Evolutionary conservation across 2,797 vertebrate genomes (phyloP).

Genomic region (Etheostoma nigrum): DNA sequence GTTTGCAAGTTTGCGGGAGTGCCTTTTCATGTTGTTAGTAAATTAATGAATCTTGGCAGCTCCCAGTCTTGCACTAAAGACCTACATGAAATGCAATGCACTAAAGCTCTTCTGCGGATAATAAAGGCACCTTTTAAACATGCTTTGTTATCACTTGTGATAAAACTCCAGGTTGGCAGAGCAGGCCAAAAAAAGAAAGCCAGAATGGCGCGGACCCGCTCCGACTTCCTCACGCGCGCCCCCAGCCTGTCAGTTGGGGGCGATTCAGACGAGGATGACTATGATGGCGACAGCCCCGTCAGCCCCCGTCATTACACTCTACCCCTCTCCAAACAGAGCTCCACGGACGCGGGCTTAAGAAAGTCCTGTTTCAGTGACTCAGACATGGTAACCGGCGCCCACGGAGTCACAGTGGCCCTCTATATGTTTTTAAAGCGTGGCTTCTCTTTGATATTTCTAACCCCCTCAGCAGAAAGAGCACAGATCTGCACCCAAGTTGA

Average conservation of each 20-base stretch:
- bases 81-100: slow-evolving; percentile 14
- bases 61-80: slow-evolving; percentile 7
- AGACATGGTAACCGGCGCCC: slow-evolving; percentile 95
- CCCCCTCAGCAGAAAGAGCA: slow-evolving; percentile 76
- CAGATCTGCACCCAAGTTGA: slow-evolving; percentile 64
- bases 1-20: slow-evolving; percentile 35
- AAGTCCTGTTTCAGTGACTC: slow-evolving; percentile 99
- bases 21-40: slow-evolving; percentile 43
- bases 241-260: slow-evolving; percentile 90
- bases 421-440: slow-evolving; percentile 67
- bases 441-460: slow-evolving; percentile 83
- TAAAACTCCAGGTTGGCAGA: slow-evolving; percentile 93
- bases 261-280: slow-evolving; percentile 96
- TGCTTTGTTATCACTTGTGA: slow-evolving; percentile 84
- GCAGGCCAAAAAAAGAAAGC: slow-evolving; percentile 96
- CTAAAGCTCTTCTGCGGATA: slow-evolving; percentile 23
- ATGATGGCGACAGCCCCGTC: slow-evolving; percentile 85
- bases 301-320: slow-evolving; percentile 86
- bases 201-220: slow-evolving; percentile 98
- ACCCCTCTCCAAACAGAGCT: slow-evolving; percentile 86
- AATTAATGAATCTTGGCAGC: slow-evolving; percentile 19
- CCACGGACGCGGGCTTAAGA: slow-evolving; percentile 84
- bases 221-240: slow-evolving; percentile 98
- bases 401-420: slow-evolving; percentile 34
- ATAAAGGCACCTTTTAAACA: slow-evolving; percentile 72